phyloP scores from a whole-genome alignment of 2,888 invertebrate genomes.

The Drosophila colorata region DNA sequence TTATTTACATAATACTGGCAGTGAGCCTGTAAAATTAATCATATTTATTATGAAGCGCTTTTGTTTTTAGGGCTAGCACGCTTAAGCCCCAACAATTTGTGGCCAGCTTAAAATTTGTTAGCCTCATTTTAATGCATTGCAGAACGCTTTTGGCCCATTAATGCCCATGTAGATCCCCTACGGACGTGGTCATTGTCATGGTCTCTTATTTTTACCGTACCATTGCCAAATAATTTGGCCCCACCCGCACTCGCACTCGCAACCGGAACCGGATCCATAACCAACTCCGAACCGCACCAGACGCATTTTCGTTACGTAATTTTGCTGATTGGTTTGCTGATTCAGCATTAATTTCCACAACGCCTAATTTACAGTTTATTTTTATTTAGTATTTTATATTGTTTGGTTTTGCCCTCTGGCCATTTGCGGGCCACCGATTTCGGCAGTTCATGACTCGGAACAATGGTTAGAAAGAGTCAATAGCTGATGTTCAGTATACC shows the following conservation, averaged over 20 bases:
- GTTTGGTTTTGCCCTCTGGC: background rate
- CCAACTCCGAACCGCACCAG: constrained; percentile 36
- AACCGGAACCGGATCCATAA: constrained; percentile 38
- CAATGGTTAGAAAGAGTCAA: background rate
- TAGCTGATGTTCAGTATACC: background rate
- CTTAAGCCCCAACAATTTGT: constrained; percentile 70
- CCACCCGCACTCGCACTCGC: background rate
- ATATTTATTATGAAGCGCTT: constrained; percentile 63
- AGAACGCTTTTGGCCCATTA: constrained; percentile 52
- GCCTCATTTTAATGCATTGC: constrained; percentile 55
- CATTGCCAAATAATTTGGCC: constrained; percentile 8
- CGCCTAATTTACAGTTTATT: constrained; percentile 43
- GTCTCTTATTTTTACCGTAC: constrained; percentile 9
- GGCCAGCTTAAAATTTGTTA: constrained; percentile 65
- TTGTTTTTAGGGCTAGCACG: constrained; percentile 28
- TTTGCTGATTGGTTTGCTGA: constrained; percentile 69
- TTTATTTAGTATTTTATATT: background rate
- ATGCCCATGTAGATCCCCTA: constrained; percentile 33
- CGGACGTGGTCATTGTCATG: constrained; percentile 32
- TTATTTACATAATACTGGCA: constrained; percentile 7
- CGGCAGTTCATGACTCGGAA: constrained; percentile 2
- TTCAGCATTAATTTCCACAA: constrained; percentile 58
- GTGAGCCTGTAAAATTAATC: constrained; percentile 60
- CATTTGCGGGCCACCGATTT: constrained; percentile 4
- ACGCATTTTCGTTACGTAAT: constrained; percentile 52